Percentiles rank a stretch among this genome's conserved stretches.
Evolutionary conservation across 1,140 invertebrate genomes (phyloP).

Genomic region (Megalopta genalis): DNA sequence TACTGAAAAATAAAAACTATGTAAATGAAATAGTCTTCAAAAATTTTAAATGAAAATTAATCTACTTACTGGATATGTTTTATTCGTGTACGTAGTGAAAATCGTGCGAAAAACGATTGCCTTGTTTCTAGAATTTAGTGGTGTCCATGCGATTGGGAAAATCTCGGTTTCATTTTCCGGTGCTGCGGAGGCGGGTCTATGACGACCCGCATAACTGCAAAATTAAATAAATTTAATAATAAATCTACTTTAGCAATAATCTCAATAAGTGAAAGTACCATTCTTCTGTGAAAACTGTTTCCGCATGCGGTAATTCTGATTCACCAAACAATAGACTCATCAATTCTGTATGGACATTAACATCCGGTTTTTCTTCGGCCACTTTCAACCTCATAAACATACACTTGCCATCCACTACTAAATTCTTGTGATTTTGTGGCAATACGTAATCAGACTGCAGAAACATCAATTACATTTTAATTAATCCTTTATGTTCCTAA

Average conservation of each 20-base stretch:
- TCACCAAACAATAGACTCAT: conserved; percentile 70
- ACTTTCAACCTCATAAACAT: conserved; percentile 73
- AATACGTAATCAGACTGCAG: conserved; percentile 69
- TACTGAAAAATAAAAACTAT: conserved; percentile 66
- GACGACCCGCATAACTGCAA: conserved; percentile 71
- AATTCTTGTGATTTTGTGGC: conserved; percentile 62
- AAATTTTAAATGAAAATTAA: conserved; percentile 13
- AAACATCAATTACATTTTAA: not conserved
- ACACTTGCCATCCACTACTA: conserved; percentile 75
- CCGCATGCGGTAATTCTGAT: conserved; percentile 60
- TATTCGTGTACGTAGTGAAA: conserved; percentile 72
- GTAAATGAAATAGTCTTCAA: conserved; percentile 14
- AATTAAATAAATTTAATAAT: conserved; percentile 9
- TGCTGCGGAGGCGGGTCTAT: conserved; percentile 68
- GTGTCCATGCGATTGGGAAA: conserved; percentile 74
- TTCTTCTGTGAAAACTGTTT: conserved; percentile 64
- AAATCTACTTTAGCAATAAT: not conserved
- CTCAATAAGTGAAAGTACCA: conserved; percentile 52
- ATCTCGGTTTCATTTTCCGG: conserved; percentile 65
- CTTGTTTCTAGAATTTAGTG: conserved; percentile 74
- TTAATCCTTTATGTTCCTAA: not conserved
- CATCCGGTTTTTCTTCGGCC: conserved; percentile 53
- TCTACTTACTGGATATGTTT: conserved; percentile 70
- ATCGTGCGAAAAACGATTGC: conserved; percentile 69
- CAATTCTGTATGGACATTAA: conserved; percentile 71